Conservation (phyloP, 2,888 invertebrate genomes). For the Galeopsomyia nigrocyanea region DNA sequence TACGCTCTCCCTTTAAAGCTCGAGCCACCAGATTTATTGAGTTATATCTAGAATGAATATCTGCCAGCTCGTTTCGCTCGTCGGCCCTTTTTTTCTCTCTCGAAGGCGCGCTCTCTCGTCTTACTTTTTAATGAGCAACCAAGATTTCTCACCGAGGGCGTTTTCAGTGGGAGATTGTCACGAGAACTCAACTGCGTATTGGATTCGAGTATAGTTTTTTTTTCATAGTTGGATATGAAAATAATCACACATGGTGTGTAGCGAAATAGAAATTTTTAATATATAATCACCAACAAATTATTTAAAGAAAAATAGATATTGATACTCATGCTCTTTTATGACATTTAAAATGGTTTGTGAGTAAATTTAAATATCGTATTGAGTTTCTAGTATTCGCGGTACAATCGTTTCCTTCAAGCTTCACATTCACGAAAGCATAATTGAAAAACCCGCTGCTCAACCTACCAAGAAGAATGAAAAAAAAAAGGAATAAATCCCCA, state of each 20-base stretch:
- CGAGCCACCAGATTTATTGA: slow-evolving; percentile 35
- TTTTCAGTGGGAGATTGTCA: slow-evolving; percentile 9
- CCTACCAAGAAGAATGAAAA: no score
- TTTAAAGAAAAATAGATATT: no score
- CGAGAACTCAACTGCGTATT: neutral
- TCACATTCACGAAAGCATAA: no score
- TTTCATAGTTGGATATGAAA: neutral
- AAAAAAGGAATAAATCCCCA: no score
- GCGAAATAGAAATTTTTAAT: no score
- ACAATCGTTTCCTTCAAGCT: no score
- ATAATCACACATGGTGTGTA: no score
- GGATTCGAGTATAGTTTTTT: slow-evolving; percentile 26
- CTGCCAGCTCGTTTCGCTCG: slow-evolving; percentile 25
- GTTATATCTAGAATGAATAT: slow-evolving; percentile 48
- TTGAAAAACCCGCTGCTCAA: no score
- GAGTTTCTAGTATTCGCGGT: no score
- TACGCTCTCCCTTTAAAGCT: neutral
- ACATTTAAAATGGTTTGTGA: no score
- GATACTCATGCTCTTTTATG: neutral
- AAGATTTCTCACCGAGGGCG: slow-evolving; percentile 20
- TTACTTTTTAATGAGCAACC: slow-evolving; percentile 39
- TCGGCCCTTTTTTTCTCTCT: slow-evolving; percentile 1
- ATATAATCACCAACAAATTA: no score
- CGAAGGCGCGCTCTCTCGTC: no score
- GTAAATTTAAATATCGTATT: neutral